Conservation (phyloP, 2,113 vertebrate genomes). For the Malurus alboscapulatus region DNA sequence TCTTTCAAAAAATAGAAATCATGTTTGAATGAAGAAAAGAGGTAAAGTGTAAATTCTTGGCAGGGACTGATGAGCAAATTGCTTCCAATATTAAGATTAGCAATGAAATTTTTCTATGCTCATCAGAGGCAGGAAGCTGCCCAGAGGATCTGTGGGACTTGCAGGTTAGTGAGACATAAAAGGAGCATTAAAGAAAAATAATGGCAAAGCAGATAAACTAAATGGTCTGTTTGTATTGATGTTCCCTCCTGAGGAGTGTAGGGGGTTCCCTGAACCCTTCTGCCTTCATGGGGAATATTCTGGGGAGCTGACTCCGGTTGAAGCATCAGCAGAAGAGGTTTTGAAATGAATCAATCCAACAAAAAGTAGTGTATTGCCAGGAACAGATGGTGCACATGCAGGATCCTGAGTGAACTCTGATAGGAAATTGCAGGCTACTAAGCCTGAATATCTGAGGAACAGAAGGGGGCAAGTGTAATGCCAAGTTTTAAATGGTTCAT, state of each 20-base stretch:
- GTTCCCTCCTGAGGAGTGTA: neutral
- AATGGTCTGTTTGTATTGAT: neutral
- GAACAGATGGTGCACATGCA: conserved; percentile 37
- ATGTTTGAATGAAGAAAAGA: neutral
- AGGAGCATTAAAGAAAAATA: neutral
- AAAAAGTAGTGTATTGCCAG: neutral
- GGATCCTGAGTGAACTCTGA: neutral
- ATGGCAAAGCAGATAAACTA: neutral
- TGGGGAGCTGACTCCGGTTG: neutral
- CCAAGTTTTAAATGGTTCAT: conserved; percentile 34
- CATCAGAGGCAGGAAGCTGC: neutral
- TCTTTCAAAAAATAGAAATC: neutral
- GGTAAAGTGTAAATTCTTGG: neutral
- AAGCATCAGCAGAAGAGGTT: conserved; percentile 6
- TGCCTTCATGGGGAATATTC: neutral
- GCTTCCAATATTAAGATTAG: neutral
- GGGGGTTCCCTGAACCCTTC: neutral
- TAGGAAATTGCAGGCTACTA: neutral
- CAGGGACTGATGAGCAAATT: neutral
- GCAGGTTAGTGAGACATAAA: neutral
- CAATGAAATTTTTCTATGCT: neutral
- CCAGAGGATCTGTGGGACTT: neutral
- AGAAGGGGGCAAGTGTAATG: conserved; percentile 28
- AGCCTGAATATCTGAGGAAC: conserved; percentile 40
- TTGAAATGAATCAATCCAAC: conserved; percentile 2